Evolutionary conservation across 2,888 invertebrate genomes (phyloP).

Genomic region (Heliconius aoede): DNA sequence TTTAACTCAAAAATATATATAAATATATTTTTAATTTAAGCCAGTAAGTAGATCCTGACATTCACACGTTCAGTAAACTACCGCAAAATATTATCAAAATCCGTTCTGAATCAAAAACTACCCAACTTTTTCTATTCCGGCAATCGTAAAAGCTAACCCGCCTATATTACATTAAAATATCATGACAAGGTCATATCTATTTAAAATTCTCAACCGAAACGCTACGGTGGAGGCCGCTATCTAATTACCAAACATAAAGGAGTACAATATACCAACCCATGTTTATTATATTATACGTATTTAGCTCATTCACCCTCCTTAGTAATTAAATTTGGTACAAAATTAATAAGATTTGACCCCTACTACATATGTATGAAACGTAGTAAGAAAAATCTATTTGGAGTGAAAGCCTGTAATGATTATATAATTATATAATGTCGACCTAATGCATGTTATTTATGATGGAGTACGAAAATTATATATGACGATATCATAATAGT

Average conservation of each 20-base stretch:
- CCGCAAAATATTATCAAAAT: too few species aligned
- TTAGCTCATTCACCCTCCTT: conserved; percentile 56
- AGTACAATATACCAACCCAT: conserved; percentile 41
- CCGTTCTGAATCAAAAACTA: too few species aligned
- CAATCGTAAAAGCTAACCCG: neutral
- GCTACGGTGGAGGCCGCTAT: conserved; percentile 26
- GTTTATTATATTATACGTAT: conserved; percentile 57
- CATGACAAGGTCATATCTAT: conserved; percentile 4
- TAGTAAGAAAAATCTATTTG: conserved; percentile 38
- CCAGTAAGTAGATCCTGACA: too few species aligned
- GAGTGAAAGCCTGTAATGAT: neutral
- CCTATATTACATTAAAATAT: conserved; percentile 17
- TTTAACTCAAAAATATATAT: too few species aligned
- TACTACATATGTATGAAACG: conserved; percentile 54
- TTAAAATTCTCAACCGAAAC: conserved; percentile 30
- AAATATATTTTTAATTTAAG: too few species aligned
- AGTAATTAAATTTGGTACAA: conserved; percentile 67
- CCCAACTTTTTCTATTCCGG: too few species aligned
- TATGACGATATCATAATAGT: neutral
- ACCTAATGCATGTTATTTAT: neutral
- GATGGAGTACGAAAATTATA: neutral
- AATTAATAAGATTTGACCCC: conserved; percentile 69
- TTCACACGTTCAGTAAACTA: too few species aligned
- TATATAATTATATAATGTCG: conserved; percentile 3
- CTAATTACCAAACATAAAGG: conserved; percentile 41